Evolutionary conservation across 2,888 invertebrate species (phyloP).

Genomic region (Aphidoletes aphidimyza): DNA sequence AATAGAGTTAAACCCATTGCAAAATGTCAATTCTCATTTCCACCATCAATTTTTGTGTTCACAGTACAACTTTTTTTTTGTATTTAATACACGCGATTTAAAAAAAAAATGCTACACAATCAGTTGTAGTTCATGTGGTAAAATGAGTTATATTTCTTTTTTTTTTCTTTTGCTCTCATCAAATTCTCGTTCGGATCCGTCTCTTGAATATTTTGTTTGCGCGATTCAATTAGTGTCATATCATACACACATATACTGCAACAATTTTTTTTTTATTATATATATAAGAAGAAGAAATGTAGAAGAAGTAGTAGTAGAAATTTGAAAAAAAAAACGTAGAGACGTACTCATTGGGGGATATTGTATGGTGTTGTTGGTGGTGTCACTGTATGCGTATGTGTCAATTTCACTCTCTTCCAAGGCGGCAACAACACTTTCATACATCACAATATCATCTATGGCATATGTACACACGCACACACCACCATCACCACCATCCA

Average conservation of each 20-base stretch:
- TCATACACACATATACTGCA: background rate
- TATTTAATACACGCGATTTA: no score
- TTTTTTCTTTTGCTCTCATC: background rate
- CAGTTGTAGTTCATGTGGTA: background rate
- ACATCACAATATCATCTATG: no score
- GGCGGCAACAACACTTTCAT: constrained; percentile 26
- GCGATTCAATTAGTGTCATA: constrained; percentile 54
- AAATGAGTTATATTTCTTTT: background rate
- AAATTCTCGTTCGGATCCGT: background rate
- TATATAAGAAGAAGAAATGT: background rate
- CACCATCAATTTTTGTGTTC: no score
- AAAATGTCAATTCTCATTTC: no score
- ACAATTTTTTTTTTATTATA: background rate
- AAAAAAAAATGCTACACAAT: constrained; percentile 8
- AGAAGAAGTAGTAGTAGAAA: no score
- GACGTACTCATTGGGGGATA: no score
- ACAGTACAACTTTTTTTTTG: no score
- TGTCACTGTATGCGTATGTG: constrained; percentile 27
- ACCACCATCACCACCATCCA: no score
- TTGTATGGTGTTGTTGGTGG: no score
- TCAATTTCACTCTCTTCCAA: constrained; percentile 18
- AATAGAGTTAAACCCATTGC: no score
- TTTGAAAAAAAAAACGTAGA: no score
- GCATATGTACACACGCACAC: background rate
- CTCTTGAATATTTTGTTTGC: constrained; percentile 48